Conservation (phyloP, 2,797 vertebrate species). For the Strix occidentalis region DNA sequence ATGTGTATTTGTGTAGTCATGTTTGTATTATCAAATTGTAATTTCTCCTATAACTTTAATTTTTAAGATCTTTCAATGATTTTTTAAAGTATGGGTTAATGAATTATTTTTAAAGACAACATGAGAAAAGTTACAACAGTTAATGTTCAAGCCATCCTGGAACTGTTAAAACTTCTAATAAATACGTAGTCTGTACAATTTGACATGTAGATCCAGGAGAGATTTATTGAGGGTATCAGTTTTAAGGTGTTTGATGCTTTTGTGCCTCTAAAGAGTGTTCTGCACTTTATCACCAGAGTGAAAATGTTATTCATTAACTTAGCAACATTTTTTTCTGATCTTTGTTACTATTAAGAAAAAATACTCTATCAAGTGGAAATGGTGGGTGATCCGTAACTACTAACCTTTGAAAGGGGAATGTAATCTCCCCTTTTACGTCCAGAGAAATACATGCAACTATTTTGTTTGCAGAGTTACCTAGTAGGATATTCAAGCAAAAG, state of each 20-base stretch:
- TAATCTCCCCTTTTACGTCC: not conserved
- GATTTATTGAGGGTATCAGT: not conserved
- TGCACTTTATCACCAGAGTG: not conserved
- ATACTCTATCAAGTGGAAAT: not conserved
- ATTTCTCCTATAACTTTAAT: not conserved
- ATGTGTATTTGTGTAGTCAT: not conserved
- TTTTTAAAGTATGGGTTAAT: not conserved
- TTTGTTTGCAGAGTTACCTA: not conserved
- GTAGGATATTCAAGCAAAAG: not conserved
- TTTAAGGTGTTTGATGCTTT: not conserved
- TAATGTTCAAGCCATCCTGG: not conserved
- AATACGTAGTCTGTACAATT: fast-evolving
- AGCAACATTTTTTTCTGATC: not conserved
- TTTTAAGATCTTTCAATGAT: not conserved
- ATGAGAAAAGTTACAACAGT: not conserved
- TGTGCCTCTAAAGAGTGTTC: not conserved
- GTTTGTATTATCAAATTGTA: not conserved
- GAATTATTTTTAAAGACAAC: not conserved
- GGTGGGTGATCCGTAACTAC: fast-evolving
- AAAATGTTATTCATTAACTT: not conserved
- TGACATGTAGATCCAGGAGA: not conserved
- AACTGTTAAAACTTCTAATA: not conserved
- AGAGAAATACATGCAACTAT: not conserved
- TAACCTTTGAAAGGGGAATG: not conserved
- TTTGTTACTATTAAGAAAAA: not conserved